phyloP scores from a whole-genome alignment of 1,140 invertebrate genomes.

The Dendrolimus kikuchii region DNA sequence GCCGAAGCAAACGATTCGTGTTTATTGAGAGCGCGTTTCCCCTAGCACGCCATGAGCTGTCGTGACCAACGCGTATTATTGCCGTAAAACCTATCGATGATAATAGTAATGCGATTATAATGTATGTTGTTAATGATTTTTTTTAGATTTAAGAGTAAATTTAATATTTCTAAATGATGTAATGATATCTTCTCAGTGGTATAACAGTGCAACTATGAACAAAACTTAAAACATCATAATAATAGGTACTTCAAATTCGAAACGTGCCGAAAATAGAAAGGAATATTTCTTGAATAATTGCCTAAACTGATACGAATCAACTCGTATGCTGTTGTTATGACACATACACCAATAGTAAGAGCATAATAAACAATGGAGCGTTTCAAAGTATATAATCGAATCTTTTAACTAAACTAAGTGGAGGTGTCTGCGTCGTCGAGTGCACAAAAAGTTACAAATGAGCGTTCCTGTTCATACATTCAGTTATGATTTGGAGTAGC shows the following conservation, averaged over 20 bases:
- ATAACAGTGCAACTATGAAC: too few species aligned
- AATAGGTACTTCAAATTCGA: too few species aligned
- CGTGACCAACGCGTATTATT: constrained; percentile 23
- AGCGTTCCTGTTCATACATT: constrained; percentile 60
- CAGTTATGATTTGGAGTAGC: constrained; percentile 40
- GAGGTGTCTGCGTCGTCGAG: constrained; percentile 28
- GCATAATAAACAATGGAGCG: constrained; percentile 3
- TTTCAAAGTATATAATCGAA: constrained; percentile 48
- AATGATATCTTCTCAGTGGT: too few species aligned
- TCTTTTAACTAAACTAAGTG: constrained; percentile 45
- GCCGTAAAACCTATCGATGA: background rate
- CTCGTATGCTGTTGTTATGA: background rate
- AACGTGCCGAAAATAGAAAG: too few species aligned
- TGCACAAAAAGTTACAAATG: constrained; percentile 56
- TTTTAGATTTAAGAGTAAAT: too few species aligned
- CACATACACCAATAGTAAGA: constrained; percentile 2
- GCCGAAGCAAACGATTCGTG: constrained; percentile 35
- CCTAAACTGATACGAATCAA: background rate
- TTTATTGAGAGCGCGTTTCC: constrained; percentile 24
- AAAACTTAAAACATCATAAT: too few species aligned
- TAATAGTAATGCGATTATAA: constrained; percentile 18
- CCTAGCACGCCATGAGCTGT: constrained; percentile 5
- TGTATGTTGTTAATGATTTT: too few species aligned
- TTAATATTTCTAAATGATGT: too few species aligned
- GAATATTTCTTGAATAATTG: background rate